Percentiles rank a stretch among this genome's conserved stretches.
These are phyloP conservation scores for Falco peregrinus DNA, from an alignment of 2,797 vertebrate species.

Conservation along the genomic window DNA sequence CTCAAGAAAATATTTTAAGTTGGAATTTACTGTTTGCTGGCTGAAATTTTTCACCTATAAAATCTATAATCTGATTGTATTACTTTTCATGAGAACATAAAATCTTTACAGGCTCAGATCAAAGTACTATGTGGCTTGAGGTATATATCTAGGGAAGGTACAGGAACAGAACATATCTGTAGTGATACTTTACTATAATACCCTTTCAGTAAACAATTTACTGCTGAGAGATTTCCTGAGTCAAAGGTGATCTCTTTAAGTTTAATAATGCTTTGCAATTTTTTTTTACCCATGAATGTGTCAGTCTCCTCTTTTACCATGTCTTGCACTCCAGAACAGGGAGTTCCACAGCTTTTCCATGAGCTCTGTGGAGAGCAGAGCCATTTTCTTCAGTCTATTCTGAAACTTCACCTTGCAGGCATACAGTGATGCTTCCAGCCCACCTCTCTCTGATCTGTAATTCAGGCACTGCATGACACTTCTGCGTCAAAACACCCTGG, in stretches of 20 bases:
- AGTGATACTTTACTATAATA: background rate
- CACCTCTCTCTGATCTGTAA: background rate
- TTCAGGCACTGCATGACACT: background rate
- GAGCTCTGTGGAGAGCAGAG: background rate
- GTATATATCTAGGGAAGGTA: background rate
- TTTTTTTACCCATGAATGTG: background rate
- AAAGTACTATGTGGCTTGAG: background rate
- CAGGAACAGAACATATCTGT: background rate
- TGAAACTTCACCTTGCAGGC: background rate
- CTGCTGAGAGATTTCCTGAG: background rate
- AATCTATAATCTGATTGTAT: constrained; percentile 12
- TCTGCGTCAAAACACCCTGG: background rate
- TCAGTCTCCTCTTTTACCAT: background rate
- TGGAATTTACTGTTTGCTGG: background rate
- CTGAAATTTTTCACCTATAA: background rate
- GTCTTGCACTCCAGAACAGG: background rate
- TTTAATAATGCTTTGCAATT: background rate
- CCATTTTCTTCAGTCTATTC: background rate
- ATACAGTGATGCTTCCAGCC: background rate
- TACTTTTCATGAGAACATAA: constrained; percentile 40
- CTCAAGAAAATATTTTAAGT: background rate
- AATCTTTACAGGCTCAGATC: background rate
- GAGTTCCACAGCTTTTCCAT: background rate
- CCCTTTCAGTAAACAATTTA: background rate
- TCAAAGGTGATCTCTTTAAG: background rate